phyloP scores from a whole-genome alignment of 2,797 vertebrate species.

The Chaunax sp. region DNA sequence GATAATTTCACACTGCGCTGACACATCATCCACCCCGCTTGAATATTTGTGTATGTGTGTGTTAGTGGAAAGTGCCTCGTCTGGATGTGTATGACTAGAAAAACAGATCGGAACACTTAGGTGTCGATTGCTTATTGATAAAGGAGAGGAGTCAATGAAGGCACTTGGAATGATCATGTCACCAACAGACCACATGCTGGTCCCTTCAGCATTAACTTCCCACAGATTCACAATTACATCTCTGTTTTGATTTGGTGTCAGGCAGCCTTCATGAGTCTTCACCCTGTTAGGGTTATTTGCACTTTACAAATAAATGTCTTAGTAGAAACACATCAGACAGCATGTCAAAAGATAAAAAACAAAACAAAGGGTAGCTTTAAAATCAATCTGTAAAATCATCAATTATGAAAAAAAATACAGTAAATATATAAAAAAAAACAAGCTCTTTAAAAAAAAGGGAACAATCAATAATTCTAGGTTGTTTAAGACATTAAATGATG shows the following conservation, averaged over 20 bases:
- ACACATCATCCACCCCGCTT: constrained; percentile 44
- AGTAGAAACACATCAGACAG: constrained; percentile 46
- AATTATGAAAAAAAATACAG: constrained; percentile 43
- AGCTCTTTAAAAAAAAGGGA: constrained; percentile 28
- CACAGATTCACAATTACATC: constrained; percentile 5
- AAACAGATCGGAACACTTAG: constrained; percentile 21
- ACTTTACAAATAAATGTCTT: constrained; percentile 33
- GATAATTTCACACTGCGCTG: constrained; percentile 49
- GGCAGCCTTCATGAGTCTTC: constrained; percentile 25
- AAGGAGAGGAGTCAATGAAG: constrained; percentile 49
- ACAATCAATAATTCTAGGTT: constrained; percentile 35
- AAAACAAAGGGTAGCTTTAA: constrained; percentile 10
- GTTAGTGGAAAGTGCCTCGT: constrained; percentile 47
- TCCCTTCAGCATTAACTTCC: constrained; percentile 13
- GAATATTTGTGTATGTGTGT: constrained; percentile 23
- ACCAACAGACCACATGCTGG: constrained; percentile 36
- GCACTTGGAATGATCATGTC: constrained; percentile 71
- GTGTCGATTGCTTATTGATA: constrained; percentile 28
- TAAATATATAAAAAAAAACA: constrained; percentile 26
- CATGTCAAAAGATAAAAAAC: constrained; percentile 31
- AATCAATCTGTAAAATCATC: constrained; percentile 51
- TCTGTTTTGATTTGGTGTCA: not conserved
- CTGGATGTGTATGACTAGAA: constrained; percentile 29
- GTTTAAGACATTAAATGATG: constrained; percentile 66
- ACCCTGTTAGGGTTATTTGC: constrained; percentile 40